A percentile compares a stretch with the other conserved stretches of the same genome.
Evolutionary conservation across 1,140 invertebrate genomes (phyloP).

Genomic region (Zaprionus nigranus): DNA sequence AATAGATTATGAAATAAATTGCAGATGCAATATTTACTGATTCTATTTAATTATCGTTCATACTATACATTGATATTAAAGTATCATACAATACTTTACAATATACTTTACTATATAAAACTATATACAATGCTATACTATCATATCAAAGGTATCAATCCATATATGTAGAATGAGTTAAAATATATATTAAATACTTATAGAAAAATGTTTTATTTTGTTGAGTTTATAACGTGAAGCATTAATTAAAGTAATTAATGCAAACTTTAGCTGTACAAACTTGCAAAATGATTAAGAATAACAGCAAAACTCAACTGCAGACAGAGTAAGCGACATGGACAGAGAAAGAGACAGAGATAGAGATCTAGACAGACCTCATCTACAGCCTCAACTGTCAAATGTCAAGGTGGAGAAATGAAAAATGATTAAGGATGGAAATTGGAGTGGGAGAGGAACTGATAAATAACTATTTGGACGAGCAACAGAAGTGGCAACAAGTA

Average conservation of each 20-base stretch:
- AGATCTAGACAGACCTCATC: neutral
- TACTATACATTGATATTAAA: too few relatives aligned
- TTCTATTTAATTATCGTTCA: too few relatives aligned
- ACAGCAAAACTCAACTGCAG: neutral
- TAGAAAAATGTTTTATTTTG: too few relatives aligned
- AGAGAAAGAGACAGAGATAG: neutral
- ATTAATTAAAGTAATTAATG: neutral
- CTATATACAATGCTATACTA: too few relatives aligned
- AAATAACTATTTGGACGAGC: neutral
- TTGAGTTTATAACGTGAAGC: too few relatives aligned
- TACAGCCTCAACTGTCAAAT: slow-evolving; percentile 8
- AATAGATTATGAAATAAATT: too few relatives aligned
- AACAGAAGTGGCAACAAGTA: neutral
- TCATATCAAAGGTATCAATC: too few relatives aligned
- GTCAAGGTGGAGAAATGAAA: slow-evolving; percentile 25
- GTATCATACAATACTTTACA: too few relatives aligned
- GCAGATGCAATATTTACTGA: too few relatives aligned
- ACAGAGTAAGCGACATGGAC: neutral
- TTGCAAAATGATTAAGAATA: neutral
- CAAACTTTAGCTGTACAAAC: neutral
- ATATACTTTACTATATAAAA: too few relatives aligned
- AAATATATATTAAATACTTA: too few relatives aligned
- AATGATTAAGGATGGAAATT: slow-evolving; percentile 3
- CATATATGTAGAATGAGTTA: too few relatives aligned
- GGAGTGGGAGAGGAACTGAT: neutral